Conservation (phyloP, 1,140 invertebrate genomes). For the Brachionus rotundiformis region DNA sequence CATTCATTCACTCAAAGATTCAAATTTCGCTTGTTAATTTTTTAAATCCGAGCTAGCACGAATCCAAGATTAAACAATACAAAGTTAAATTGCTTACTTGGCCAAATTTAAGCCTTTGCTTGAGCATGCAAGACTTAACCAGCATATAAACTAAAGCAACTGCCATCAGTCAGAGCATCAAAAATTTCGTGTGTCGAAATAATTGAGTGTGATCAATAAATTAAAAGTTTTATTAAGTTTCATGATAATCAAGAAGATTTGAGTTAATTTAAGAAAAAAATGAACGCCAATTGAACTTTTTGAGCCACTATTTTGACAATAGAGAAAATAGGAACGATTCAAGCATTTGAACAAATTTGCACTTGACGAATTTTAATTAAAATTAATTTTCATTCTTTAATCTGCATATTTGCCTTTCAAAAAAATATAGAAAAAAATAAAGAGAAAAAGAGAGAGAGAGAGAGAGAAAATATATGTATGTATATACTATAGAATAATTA, state of each 20-base stretch:
- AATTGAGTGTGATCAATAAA: conserved; percentile 49
- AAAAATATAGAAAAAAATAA: neutral
- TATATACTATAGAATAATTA: conserved; percentile 19
- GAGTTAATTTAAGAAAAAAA: neutral
- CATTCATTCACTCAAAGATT: too few species aligned
- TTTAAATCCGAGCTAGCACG: neutral
- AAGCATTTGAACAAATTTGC: conserved; percentile 18
- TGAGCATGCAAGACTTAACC: conserved; percentile 31
- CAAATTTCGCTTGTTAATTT: conserved; percentile 3
- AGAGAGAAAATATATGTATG: neutral
- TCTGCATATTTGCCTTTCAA: conserved; percentile 23
- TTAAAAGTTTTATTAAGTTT: conserved; percentile 39
- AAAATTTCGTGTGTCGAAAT: conserved; percentile 38
- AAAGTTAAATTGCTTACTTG: neutral
- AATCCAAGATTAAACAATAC: conserved; percentile 40
- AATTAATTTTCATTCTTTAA: conserved; percentile 48
- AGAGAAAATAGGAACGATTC: neutral
- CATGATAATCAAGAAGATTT: conserved; percentile 49
- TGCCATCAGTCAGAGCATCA: conserved; percentile 49
- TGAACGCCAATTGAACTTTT: conserved; percentile 33
- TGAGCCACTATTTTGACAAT: neutral
- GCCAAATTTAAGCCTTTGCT: neutral
- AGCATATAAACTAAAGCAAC: conserved; percentile 20
- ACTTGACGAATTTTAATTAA: conserved; percentile 47
- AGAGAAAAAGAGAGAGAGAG: too few species aligned